Evolutionary conservation across 2,888 invertebrate species (phyloP).

Genomic region (Scotopteryx bipunctaria): DNA sequence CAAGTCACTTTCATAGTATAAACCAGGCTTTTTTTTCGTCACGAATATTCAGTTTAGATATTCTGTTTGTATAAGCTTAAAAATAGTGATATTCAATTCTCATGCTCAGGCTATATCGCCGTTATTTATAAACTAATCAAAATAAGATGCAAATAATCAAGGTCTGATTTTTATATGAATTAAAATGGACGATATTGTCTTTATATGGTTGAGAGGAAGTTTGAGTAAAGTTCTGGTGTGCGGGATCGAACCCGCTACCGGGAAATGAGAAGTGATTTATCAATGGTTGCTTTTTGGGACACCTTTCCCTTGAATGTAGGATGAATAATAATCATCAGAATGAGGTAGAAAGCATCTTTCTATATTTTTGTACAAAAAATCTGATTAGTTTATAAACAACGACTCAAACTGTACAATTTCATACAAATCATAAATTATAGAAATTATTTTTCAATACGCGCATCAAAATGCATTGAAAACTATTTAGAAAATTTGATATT

Average conservation of each 20-base stretch:
- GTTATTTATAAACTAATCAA: conserved; percentile 28
- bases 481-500: conserved; percentile 18
- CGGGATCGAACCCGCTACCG: neutral
- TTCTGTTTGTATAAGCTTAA: conserved; percentile 15
- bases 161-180: too few species aligned
- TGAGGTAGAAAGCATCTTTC: conserved; percentile 1
- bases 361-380: conserved; percentile 17
- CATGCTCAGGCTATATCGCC: conserved; percentile 28
- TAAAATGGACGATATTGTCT: too few species aligned
- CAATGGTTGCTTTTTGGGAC: too few species aligned
- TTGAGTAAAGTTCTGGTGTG: neutral
- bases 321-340: too few species aligned
- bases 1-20: conserved; percentile 22
- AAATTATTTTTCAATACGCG: conserved; percentile 30
- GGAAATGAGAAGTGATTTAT: too few species aligned
- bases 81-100: conserved; percentile 34
- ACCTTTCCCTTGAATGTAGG: too few species aligned
- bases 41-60: conserved; percentile 7
- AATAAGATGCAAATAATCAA: neutral
- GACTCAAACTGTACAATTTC: conserved; percentile 29
- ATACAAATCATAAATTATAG: conserved; percentile 22
- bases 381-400: conserved; percentile 27
- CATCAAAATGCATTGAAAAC: conserved; percentile 25
- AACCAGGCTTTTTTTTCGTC: conserved; percentile 4
- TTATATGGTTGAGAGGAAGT: neutral